These are phyloP conservation scores for Sparus aurata DNA, from an alignment of 2,797 vertebrate species.

Conservation along the genomic window DNA sequence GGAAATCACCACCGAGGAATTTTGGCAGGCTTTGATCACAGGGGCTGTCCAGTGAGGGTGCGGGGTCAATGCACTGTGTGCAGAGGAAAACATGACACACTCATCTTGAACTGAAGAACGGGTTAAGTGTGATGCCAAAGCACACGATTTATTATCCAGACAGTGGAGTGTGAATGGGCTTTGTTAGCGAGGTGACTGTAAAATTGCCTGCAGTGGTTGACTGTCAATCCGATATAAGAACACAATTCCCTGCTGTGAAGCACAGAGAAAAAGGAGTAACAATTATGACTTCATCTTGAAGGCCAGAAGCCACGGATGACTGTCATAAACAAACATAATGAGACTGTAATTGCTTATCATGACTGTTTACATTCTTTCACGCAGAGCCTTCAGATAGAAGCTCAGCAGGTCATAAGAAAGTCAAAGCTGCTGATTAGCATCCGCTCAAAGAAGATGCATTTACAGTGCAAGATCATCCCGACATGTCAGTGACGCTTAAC, in stretches of 20 bases:
- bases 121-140: conserved; percentile 31
- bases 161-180: background rate
- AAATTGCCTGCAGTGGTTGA: conserved; percentile 17
- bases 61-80: conserved; percentile 37
- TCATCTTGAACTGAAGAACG: conserved; percentile 19
- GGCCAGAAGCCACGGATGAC: conserved; percentile 31
- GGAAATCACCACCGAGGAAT: conserved; percentile 71
- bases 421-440: conserved; percentile 46
- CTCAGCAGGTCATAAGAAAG: conserved; percentile 47
- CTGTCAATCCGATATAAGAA: conserved; percentile 16
- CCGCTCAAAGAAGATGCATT: conserved; percentile 21
- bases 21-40: conserved; percentile 70
- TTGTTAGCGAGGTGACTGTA: conserved; percentile 14
- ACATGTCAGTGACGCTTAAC: conserved; percentile 53
- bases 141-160: conserved; percentile 19
- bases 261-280: conserved; percentile 10
- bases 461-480: conserved; percentile 23
- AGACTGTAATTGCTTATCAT: conserved; percentile 28
- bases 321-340: conserved; percentile 58
- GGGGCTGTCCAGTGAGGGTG: conserved; percentile 40
- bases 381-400: conserved; percentile 52
- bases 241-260: conserved; percentile 8
- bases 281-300: conserved; percentile 27
- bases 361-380: conserved; percentile 59
- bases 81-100: conserved; percentile 37